Evolutionary conservation across 2,797 vertebrate genomes (phyloP).

Genomic region (Pseudopleuronectes americanus): DNA sequence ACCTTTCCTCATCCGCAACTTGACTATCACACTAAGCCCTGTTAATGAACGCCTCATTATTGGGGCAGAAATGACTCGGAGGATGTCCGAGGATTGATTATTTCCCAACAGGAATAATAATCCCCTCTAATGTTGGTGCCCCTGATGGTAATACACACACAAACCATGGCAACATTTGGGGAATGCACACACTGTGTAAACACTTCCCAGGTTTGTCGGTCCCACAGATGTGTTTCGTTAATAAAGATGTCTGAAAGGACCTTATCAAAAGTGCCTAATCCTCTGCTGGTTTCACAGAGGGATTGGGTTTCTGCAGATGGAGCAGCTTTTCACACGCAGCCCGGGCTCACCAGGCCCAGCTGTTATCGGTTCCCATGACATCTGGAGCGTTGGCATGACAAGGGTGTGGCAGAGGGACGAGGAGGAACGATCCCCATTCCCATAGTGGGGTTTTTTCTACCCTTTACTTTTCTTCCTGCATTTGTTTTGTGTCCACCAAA

Average conservation of each 20-base stretch:
- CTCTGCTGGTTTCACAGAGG: conserved; percentile 85
- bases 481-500: conserved; percentile 21
- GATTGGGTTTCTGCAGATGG: conserved; percentile 84
- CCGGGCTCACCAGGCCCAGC: conserved; percentile 79
- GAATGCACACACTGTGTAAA: conserved; percentile 38
- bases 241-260: conserved; percentile 82
- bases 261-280: conserved; percentile 86
- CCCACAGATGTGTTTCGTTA: conserved; percentile 73
- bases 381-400: conserved; percentile 83
- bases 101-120: background rate
- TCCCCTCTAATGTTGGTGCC: background rate
- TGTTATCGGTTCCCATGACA: conserved; percentile 86
- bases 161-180: background rate
- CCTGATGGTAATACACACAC: background rate
- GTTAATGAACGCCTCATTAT: conserved; percentile 13
- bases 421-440: conserved; percentile 60
- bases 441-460: conserved; percentile 16
- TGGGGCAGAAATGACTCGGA: conserved; percentile 5
- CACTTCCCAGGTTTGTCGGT: conserved; percentile 24
- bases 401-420: conserved; percentile 69
- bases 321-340: conserved; percentile 79
- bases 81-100: conserved; percentile 2
- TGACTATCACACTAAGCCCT: conserved; percentile 27
- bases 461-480: background rate
- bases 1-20: conserved; percentile 41